phyloP scores from a whole-genome alignment of 2,888 invertebrate species.

The Sialis fuliginosa region DNA sequence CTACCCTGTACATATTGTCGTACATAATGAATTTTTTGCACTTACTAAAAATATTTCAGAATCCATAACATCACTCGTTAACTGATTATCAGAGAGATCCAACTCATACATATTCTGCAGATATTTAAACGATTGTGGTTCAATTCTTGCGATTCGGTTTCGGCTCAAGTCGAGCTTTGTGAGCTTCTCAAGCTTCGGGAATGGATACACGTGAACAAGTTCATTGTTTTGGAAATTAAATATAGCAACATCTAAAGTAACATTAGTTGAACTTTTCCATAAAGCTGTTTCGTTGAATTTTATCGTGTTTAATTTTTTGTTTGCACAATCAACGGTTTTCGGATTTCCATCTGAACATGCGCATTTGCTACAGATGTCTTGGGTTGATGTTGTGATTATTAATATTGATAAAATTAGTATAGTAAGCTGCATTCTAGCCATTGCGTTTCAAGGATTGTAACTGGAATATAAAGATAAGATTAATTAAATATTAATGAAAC shows the following conservation, averaged over 20 bases:
- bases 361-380: slow-evolving; percentile 3
- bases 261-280: neutral
- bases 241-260: neutral
- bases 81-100: slow-evolving; percentile 50
- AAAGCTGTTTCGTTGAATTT: slow-evolving; percentile 1
- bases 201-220: slow-evolving; percentile 28
- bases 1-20: too few relatives aligned
- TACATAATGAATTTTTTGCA: slow-evolving; percentile 11
- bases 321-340: neutral
- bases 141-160: slow-evolving; percentile 44
- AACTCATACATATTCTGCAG: slow-evolving; percentile 41
- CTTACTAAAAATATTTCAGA: slow-evolving; percentile 51
- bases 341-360: slow-evolving; percentile 1
- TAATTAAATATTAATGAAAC: too few relatives aligned
- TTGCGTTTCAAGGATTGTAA: too few relatives aligned
- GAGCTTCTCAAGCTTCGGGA: slow-evolving; percentile 31
- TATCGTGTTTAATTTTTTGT: neutral
- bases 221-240: slow-evolving; percentile 28
- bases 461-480: too few relatives aligned
- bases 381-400: neutral
- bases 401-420: too few relatives aligned
- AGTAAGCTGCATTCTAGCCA: too few relatives aligned
- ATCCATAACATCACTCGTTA: slow-evolving; percentile 36
- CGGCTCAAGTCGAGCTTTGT: slow-evolving; percentile 39
- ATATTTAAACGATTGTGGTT: slow-evolving; percentile 40